Conservation (phyloP, 1,140 invertebrate genomes). For the Akabosia matsudoensis region DNA sequence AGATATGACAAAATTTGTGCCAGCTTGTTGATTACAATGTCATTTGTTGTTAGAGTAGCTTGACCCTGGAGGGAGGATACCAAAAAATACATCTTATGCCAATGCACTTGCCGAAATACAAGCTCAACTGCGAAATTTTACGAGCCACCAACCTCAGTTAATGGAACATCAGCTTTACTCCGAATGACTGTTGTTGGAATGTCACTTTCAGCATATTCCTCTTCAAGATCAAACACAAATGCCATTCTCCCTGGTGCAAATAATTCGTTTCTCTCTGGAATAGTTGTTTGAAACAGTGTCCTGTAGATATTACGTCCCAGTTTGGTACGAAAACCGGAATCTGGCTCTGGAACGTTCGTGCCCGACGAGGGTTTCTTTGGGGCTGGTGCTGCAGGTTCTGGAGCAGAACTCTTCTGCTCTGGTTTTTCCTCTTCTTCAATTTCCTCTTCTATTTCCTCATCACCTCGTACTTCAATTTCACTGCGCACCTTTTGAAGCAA, state of each 20-base stretch:
- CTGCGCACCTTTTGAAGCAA: slow-evolving; percentile 88
- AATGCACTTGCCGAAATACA: background rate
- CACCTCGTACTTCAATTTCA: slow-evolving; percentile 75
- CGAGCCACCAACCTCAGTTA: slow-evolving; percentile 57
- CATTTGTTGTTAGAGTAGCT: slow-evolving; percentile 84
- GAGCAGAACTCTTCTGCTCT: slow-evolving; percentile 4
- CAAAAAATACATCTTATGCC: no score
- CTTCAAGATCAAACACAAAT: slow-evolving; percentile 92
- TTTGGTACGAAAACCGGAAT: slow-evolving; percentile 75
- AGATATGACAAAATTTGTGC: slow-evolving; percentile 95
- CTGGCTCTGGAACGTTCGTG: slow-evolving; percentile 60
- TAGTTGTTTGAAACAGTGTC: slow-evolving; percentile 50
- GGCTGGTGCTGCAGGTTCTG: background rate
- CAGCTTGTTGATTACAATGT: slow-evolving; percentile 93
- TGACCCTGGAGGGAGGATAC: slow-evolving; percentile 59
- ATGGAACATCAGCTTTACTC: slow-evolving; percentile 90
- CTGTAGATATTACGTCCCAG: slow-evolving; percentile 73
- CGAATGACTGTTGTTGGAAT: slow-evolving; percentile 94
- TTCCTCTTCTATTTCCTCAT: slow-evolving; percentile 74
- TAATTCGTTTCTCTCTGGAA: slow-evolving; percentile 80
- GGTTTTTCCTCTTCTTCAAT: slow-evolving; percentile 26
- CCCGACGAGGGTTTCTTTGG: slow-evolving; percentile 40
- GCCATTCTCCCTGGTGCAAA: slow-evolving; percentile 96
- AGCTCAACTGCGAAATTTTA: no score
- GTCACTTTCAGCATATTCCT: slow-evolving; percentile 84